Evolutionary conservation across 2,888 invertebrate genomes (phyloP).

Genomic region (Stenchaetothrips biformis): DNA sequence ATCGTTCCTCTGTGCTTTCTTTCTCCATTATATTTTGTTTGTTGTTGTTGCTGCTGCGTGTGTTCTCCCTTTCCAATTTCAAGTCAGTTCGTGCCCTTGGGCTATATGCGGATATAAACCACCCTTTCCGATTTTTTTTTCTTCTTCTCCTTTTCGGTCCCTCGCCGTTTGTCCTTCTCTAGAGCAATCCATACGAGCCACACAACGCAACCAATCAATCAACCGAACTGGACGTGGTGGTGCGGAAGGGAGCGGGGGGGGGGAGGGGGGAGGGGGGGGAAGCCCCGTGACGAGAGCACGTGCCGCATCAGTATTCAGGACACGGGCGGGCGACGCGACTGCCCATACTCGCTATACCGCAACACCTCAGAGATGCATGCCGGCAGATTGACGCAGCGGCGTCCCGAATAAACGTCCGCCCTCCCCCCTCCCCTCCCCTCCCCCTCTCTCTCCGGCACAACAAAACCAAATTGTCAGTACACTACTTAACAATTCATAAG

Average conservation of each 20-base stretch:
- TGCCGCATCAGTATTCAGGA: background rate
- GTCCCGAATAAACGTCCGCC: too few species aligned
- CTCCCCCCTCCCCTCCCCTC: too few species aligned
- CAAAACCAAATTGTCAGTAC: too few species aligned
- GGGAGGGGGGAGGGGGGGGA: background rate
- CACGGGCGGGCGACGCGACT: background rate
- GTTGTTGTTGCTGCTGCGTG: background rate
- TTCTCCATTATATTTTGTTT: background rate
- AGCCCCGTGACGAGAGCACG: conserved; percentile 1
- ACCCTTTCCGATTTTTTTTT: background rate
- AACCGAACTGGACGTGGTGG: background rate
- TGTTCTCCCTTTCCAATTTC: background rate
- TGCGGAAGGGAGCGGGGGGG: background rate
- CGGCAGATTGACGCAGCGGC: too few species aligned
- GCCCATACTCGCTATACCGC: background rate
- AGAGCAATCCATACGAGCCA: background rate
- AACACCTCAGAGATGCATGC: background rate
- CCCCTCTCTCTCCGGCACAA: too few species aligned
- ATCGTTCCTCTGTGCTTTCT: background rate
- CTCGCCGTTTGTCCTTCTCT: background rate
- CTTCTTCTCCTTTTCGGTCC: background rate
- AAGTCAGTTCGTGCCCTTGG: background rate
- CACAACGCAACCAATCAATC: conserved; percentile 21
- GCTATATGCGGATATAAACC: too few species aligned
- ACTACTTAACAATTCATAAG: too few species aligned